Percentiles rank a stretch among this genome's conserved stretches.
These are phyloP conservation scores for Muraenolepis orangiensis DNA, from an alignment of 2,797 vertebrate genomes.

Conservation along the genomic window DNA sequence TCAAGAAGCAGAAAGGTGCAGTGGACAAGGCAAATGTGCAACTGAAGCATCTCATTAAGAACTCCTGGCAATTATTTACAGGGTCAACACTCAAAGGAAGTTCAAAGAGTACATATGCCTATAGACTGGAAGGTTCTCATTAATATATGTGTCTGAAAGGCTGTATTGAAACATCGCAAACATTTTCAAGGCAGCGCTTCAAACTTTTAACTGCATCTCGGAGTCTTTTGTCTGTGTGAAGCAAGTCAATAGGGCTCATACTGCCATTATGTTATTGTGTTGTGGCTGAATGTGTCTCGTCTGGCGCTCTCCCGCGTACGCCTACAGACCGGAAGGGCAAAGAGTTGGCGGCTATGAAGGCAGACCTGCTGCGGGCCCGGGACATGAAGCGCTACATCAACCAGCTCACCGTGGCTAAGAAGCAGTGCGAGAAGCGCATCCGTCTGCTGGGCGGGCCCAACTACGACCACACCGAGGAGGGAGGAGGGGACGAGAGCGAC, in stretches of 20 bases:
- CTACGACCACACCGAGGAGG: slow-evolving; percentile 81
- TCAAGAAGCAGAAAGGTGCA: slow-evolving; percentile 96
- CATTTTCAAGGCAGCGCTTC: no score
- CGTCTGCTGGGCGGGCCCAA: slow-evolving; percentile 87
- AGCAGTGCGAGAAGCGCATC: slow-evolving; percentile 96
- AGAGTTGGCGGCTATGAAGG: slow-evolving; percentile 96
- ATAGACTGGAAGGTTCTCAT: neutral
- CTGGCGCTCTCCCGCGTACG: neutral
- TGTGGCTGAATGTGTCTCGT: neutral
- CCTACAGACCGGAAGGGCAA: slow-evolving; percentile 85
- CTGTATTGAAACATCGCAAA: neutral
- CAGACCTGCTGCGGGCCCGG: slow-evolving; percentile 90
- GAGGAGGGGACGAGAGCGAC: slow-evolving; percentile 79
- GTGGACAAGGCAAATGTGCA: neutral
- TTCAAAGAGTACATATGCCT: neutral
- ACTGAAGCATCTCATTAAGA: no score
- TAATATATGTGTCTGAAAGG: neutral
- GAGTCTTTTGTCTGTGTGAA: neutral
- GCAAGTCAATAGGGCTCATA: neutral
- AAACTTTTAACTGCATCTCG: no score
- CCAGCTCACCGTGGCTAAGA: slow-evolving; percentile 96
- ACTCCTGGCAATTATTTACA: no score
- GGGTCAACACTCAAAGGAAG: neutral
- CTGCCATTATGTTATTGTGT: neutral
- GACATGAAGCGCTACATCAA: slow-evolving; percentile 99